Evolutionary conservation across 2,888 invertebrate genomes (phyloP).

Genomic region (Aphelenchoides bicaudatus): DNA sequence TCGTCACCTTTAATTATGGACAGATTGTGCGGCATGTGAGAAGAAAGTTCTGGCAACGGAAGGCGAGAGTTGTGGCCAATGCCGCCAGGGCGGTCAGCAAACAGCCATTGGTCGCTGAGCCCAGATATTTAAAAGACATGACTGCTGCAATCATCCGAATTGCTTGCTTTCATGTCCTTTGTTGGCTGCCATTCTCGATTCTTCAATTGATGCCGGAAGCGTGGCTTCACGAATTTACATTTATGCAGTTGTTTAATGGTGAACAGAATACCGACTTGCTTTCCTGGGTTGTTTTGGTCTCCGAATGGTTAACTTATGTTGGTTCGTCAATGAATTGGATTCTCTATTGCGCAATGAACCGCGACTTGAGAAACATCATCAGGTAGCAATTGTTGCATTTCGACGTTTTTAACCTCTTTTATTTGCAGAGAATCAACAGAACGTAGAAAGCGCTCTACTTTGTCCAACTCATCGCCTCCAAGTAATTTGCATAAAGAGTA

Average conservation of each 20-base stretch:
- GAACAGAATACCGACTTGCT: neutral
- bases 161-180: constrained; percentile 57
- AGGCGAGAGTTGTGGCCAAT: constrained; percentile 44
- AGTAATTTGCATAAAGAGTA: constrained; percentile 46
- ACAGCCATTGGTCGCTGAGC: constrained; percentile 48
- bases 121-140: constrained; percentile 58
- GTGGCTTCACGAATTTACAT: constrained; percentile 5
- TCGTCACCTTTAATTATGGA: constrained; percentile 51
- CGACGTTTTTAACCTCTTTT: constrained; percentile 16
- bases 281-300: constrained; percentile 45
- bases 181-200: constrained; percentile 54
- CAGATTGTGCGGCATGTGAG: constrained; percentile 56
- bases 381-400: constrained; percentile 33
- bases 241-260: constrained; percentile 12
- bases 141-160: constrained; percentile 56
- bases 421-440: constrained; percentile 53
- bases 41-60: constrained; percentile 54
- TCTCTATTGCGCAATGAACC: constrained; percentile 57
- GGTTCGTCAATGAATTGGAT: constrained; percentile 58
- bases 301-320: constrained; percentile 52
- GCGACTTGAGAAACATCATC: constrained; percentile 55
- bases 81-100: constrained; percentile 29
- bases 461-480: constrained; percentile 53
- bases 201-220: constrained; percentile 34
- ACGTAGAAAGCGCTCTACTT: constrained; percentile 54